Evolutionary conservation across 2,113 vertebrate genomes (phyloP).

Genomic region (Tapirus terrestris): DNA sequence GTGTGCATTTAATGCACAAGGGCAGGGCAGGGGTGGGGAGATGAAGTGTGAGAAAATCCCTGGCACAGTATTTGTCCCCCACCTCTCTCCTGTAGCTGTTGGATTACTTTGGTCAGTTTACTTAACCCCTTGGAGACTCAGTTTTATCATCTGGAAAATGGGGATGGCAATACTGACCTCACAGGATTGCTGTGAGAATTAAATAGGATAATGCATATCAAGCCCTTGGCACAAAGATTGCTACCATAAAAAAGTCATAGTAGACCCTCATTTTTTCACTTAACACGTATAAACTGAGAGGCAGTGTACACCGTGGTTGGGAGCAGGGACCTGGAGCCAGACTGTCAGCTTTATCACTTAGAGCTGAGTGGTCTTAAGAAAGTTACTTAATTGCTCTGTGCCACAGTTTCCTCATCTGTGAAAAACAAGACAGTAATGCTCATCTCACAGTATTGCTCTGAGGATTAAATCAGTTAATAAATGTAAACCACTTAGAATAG

Average conservation of each 20-base stretch:
- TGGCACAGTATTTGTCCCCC: neutral
- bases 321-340: neutral
- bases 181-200: neutral
- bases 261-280: neutral
- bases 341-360: neutral
- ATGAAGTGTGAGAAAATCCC: neutral
- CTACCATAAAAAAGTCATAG: neutral
- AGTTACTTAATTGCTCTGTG: neutral
- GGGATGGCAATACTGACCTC: neutral
- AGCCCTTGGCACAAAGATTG: neutral
- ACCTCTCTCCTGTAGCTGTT: too few relatives aligned
- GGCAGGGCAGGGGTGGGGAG: neutral
- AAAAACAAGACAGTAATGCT: neutral
- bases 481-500: neutral
- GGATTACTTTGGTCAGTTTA: neutral
- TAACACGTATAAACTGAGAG: neutral
- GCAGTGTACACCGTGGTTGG: too few relatives aligned
- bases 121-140: neutral
- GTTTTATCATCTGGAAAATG: slow-evolving; percentile 12
- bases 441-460: neutral
- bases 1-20: neutral
- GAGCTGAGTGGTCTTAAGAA: neutral
- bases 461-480: neutral
- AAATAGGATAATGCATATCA: neutral
- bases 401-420: neutral